Conservation (phyloP, 35 echinoderm and acorn worm genomes). For the Patiria miniata region DNA sequence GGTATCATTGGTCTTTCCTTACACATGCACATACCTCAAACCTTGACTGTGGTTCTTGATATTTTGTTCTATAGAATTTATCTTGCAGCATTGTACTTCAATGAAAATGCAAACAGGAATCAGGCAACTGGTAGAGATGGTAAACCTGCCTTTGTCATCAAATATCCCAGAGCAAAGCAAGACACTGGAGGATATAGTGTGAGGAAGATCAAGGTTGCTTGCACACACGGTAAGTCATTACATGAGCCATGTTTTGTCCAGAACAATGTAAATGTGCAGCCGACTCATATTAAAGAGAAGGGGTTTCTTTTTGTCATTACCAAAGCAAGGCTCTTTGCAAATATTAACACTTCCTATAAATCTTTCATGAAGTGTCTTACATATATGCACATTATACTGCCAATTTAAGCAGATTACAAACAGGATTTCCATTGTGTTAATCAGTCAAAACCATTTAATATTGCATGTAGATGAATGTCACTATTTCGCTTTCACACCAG, state of each 20-base stretch:
- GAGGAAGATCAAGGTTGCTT: not conserved
- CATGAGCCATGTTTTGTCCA: no score
- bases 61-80: not conserved
- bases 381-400: no score
- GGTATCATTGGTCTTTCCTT: not conserved
- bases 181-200: constrained; percentile 14
- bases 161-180: not conserved
- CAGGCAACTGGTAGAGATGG: not conserved
- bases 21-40: not conserved
- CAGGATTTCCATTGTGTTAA: not conserved
- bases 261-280: no score
- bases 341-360: no score
- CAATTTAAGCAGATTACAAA: not conserved
- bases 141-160: not conserved
- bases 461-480: not conserved
- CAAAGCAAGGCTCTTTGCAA: no score
- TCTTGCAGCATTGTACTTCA: not conserved
- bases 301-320: no score
- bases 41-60: not conserved
- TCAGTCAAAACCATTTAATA: not conserved
- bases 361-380: no score
- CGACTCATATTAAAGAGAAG: no score
- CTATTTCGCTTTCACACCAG: not conserved
- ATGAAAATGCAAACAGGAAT: not conserved
- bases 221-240: not conserved